Evolutionary conservation across 2,888 invertebrate species (phyloP).

Genomic region (Trissonchulus sp.): DNA sequence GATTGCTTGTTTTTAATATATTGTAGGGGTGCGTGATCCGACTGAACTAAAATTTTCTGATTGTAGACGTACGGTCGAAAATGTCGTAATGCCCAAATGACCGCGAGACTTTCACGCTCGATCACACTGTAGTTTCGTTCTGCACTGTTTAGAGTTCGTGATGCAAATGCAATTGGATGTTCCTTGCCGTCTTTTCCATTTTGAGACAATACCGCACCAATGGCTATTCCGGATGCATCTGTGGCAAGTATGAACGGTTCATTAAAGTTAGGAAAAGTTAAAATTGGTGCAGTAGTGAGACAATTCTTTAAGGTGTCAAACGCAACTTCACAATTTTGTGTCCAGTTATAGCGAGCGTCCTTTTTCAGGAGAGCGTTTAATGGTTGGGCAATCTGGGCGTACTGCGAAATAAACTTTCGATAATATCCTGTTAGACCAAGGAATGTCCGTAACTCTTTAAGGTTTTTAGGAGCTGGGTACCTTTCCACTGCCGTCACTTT

Average conservation of each 20-base stretch:
- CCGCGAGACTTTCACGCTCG: no score
- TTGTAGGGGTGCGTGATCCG: no score
- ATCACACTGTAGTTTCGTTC: no score
- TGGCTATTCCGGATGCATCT: conserved; percentile 7
- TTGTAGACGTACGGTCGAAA: no score
- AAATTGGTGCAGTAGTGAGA: neutral
- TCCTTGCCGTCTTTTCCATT: neutral
- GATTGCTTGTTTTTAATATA: no score
- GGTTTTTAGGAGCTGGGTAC: neutral
- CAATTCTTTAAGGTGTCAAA: neutral
- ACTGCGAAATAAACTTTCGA: neutral
- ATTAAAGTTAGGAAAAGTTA: neutral
- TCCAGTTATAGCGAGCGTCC: neutral
- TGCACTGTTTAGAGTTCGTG: neutral
- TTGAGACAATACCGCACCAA: neutral
- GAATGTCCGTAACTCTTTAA: neutral
- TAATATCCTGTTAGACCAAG: conserved; percentile 14
- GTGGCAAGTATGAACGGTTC: neutral
- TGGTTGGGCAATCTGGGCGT: neutral
- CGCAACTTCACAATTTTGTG: neutral
- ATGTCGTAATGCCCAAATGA: no score
- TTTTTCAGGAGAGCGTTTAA: neutral
- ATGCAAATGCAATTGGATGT: neutral
- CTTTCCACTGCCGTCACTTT: neutral
- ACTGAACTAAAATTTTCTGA: no score